Percentiles rank a stretch among this genome's conserved stretches.
phyloP scores from a whole-genome alignment of 2,797 vertebrate species.

The Helostoma temminkii region DNA sequence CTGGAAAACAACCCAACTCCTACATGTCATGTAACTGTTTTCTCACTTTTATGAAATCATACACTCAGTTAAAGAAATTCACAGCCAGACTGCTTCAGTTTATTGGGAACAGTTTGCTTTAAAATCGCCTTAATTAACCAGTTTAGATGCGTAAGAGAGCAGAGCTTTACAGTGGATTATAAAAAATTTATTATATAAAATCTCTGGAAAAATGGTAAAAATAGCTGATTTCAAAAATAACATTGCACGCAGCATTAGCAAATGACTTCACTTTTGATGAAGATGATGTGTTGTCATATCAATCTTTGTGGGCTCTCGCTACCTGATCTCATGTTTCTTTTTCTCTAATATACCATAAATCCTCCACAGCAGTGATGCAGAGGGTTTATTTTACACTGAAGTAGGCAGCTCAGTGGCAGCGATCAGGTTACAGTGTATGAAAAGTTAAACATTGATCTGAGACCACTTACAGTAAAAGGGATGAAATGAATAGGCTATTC shows the following conservation, averaged over 20 bases:
- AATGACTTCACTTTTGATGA: too few relatives aligned
- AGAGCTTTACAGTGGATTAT: not conserved
- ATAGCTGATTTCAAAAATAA: too few relatives aligned
- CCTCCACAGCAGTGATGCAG: conserved; percentile 15
- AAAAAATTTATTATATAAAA: too few relatives aligned
- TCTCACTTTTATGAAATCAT: conserved; percentile 56
- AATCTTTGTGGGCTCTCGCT: not conserved
- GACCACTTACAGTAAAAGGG: conserved; percentile 69
- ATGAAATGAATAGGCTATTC: conserved; percentile 69
- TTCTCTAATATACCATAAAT: not conserved
- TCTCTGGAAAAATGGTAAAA: too few relatives aligned
- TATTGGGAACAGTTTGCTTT: conserved; percentile 36
- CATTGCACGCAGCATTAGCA: too few relatives aligned
- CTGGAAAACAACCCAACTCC: conserved; percentile 12
- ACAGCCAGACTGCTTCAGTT: conserved; percentile 42
- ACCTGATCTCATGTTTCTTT: conserved; percentile 12
- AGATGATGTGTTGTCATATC: not conserved
- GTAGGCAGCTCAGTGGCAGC: conserved; percentile 59
- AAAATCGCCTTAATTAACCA: conserved; percentile 22
- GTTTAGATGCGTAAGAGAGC: conserved; percentile 6
- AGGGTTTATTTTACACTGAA: conserved; percentile 41
- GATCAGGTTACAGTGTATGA: conserved; percentile 67
- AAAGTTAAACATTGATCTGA: conserved; percentile 69
- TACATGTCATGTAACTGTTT: conserved; percentile 32
- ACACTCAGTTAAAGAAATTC: conserved; percentile 21